A percentile compares a stretch with the other conserved stretches of the same genome.
Conservation (phyloP, 2,113 vertebrate species). For the Plecotus auritus region DNA sequence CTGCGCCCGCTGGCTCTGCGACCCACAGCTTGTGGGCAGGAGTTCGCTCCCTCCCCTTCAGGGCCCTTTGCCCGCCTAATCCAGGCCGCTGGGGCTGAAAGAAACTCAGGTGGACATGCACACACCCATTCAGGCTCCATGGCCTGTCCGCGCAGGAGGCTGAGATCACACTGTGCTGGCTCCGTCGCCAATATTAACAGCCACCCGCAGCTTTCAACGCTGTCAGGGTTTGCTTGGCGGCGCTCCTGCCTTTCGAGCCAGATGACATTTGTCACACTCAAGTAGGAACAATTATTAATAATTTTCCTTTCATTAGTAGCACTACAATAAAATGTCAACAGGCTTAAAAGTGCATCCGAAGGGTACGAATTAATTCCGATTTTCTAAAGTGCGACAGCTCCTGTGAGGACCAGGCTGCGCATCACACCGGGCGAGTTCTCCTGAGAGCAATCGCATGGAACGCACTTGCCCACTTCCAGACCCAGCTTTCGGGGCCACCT, state of each 20-base stretch:
- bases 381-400: slow-evolving; percentile 87
- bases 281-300: slow-evolving; percentile 86
- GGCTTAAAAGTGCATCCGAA: slow-evolving; percentile 80
- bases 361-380: slow-evolving; percentile 88
- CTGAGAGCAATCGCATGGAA: slow-evolving; percentile 83
- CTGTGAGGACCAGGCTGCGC: slow-evolving; percentile 75
- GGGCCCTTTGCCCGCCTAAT: background rate
- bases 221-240: slow-evolving; percentile 49
- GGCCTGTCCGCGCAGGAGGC: background rate
- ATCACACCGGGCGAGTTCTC: slow-evolving; percentile 80
- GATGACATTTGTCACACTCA: slow-evolving; percentile 85
- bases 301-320: slow-evolving; percentile 86
- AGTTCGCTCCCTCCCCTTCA: rapidly evolving
- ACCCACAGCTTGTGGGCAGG: background rate
- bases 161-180: background rate
- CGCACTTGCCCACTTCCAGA: slow-evolving; percentile 80
- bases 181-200: background rate
- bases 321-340: slow-evolving; percentile 89
- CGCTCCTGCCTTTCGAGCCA: slow-evolving; percentile 73
- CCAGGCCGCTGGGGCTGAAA: background rate
- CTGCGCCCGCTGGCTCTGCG: rapidly evolving
- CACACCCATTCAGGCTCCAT: rapidly evolving
- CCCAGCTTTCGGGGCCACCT: slow-evolving; percentile 78
- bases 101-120: rapidly evolving
- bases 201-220: slow-evolving; percentile 42